Conservation (phyloP, 1,140 invertebrate genomes). For the Heliothis subflexa region DNA sequence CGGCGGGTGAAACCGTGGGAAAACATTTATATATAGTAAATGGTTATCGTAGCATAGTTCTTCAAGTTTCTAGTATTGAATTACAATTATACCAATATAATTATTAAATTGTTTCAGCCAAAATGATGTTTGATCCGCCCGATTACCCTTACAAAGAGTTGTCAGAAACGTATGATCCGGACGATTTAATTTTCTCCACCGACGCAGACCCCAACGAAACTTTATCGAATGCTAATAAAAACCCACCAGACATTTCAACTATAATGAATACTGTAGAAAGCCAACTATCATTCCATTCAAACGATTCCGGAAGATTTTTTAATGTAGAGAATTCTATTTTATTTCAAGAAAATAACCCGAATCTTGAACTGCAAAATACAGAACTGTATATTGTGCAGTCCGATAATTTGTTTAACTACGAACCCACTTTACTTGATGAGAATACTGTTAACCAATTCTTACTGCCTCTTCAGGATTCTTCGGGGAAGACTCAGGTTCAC, state of each 20-base stretch:
- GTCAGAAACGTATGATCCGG: constrained; percentile 68
- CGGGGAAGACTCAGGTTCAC: constrained; percentile 63
- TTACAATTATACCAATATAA: too few species aligned
- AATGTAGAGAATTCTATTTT: constrained; percentile 61
- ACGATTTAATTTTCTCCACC: constrained; percentile 67
- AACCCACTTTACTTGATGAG: constrained; percentile 75
- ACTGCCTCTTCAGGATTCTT: constrained; percentile 62
- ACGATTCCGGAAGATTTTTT: constrained; percentile 67
- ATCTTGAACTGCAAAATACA: constrained; percentile 52
- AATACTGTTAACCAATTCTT: constrained; percentile 80
- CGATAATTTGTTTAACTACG: constrained; percentile 70
- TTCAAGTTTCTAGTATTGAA: too few species aligned
- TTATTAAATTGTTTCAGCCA: constrained; percentile 59
- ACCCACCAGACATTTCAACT: constrained; percentile 60
- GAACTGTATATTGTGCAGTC: constrained; percentile 64
- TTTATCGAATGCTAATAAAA: constrained; percentile 54
- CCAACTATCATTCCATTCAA: constrained; percentile 67
- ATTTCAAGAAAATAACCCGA: constrained; percentile 49
- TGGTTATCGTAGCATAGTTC: too few species aligned
- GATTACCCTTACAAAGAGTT: constrained; percentile 78
- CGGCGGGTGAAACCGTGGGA: too few species aligned
- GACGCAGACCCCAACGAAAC: constrained; percentile 47
- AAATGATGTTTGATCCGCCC: constrained; percentile 79
- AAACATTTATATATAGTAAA: too few species aligned
- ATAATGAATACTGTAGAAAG: constrained; percentile 64